These are phyloP conservation scores for Paraescarpia echinospica DNA, from an alignment of 1,140 invertebrate genomes.

Conservation along the genomic window DNA sequence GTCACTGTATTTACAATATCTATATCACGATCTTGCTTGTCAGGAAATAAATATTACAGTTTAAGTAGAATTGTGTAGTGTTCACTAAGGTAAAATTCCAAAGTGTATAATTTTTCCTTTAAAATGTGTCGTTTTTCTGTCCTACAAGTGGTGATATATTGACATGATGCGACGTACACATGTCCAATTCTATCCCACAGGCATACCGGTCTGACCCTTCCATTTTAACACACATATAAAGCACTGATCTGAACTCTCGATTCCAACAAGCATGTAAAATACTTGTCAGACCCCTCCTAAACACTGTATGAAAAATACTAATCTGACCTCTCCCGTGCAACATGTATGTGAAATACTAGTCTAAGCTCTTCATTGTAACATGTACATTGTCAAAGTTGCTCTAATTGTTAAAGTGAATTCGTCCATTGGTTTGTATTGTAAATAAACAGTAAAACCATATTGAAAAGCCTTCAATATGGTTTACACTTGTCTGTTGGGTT, in stretches of 20 bases:
- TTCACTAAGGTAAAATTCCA: background rate
- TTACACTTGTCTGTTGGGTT: no score
- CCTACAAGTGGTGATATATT: background rate
- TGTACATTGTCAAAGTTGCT: background rate
- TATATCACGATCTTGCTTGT: background rate
- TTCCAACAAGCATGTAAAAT: background rate
- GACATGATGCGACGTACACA: background rate
- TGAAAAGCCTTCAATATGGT: no score
- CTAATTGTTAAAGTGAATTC: no score
- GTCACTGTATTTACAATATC: background rate
- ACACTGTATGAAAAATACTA: no score
- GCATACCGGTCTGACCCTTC: background rate
- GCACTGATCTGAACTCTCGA: background rate
- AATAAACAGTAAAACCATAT: no score
- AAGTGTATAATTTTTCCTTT: background rate
- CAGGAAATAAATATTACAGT: background rate
- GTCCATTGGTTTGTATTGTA: no score
- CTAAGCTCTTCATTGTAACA: background rate
- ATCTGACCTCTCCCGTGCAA: background rate
- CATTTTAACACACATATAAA: background rate
- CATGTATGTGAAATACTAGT: background rate
- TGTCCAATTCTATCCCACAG: background rate
- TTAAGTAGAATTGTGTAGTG: background rate
- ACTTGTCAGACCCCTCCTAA: background rate
- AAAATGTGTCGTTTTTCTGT: background rate